phyloP scores from a whole-genome alignment of 2,113 vertebrate species.

The Ellobius talpinus region DNA sequence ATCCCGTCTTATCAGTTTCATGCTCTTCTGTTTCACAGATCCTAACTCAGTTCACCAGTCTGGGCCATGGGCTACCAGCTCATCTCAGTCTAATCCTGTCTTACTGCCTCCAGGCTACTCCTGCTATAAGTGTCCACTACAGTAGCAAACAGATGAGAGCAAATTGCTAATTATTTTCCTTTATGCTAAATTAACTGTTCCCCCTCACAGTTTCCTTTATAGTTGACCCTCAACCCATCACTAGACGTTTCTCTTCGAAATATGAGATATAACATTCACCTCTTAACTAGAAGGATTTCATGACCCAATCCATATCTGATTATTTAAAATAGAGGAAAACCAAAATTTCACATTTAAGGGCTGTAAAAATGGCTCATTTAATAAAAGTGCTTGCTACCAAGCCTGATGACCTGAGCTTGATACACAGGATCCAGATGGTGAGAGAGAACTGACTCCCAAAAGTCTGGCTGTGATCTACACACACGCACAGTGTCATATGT shows the following conservation, averaged over 20 bases:
- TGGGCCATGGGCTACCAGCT: neutral
- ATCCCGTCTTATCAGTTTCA: neutral
- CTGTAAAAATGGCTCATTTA: neutral
- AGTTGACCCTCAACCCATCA: neutral
- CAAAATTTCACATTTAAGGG: slow-evolving; percentile 24
- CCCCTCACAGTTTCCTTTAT: neutral
- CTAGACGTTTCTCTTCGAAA: neutral
- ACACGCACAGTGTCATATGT: too few species aligned
- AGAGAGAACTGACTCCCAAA: neutral
- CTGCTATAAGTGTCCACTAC: neutral
- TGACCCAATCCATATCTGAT: slow-evolving; percentile 1
- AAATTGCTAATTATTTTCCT: neutral
- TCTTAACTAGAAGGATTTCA: too few species aligned
- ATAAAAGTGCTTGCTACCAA: neutral
- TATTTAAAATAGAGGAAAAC: slow-evolving; percentile 31
- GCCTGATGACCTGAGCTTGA: neutral
- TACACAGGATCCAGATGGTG: neutral
- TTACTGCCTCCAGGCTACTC: neutral
- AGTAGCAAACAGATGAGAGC: neutral
- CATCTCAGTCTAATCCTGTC: neutral
- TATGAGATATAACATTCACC: neutral
- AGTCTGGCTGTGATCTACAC: neutral
- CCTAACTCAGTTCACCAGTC: neutral
- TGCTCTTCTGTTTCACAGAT: neutral
- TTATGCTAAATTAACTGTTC: neutral